Evolutionary conservation across 1,140 invertebrate species (phyloP).

Genomic region (Forficula auricularia): DNA sequence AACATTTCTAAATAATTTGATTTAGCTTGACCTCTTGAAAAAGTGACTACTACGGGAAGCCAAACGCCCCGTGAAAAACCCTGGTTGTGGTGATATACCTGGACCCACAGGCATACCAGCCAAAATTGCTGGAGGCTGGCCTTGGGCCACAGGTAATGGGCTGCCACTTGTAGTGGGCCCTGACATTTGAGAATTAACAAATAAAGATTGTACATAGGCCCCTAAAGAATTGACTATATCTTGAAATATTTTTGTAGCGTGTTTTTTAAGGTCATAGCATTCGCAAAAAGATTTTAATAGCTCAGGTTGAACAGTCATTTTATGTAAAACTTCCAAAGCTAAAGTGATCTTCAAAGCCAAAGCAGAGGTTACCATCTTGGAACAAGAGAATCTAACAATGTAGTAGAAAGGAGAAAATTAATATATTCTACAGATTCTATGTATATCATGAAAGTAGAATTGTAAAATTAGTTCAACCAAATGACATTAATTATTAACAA

Average conservation of each 20-base stretch:
- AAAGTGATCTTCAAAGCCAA: slow-evolving; percentile 90
- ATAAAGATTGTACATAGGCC: slow-evolving; percentile 86
- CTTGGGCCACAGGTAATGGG: slow-evolving; percentile 29
- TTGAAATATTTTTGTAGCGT: slow-evolving; percentile 82
- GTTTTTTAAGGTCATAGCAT: slow-evolving; percentile 84
- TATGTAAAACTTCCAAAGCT: slow-evolving; percentile 88
- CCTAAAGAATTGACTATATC: slow-evolving; percentile 91
- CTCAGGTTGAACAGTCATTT: slow-evolving; percentile 75
- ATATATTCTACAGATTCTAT: too few relatives aligned
- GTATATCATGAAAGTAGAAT: too few relatives aligned
- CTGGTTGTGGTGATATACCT: slow-evolving; percentile 69
- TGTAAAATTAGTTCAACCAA: neutral
- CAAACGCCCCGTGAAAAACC: slow-evolving; percentile 85
- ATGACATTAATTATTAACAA: slow-evolving; percentile 6
- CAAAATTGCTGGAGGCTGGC: slow-evolving; percentile 46
- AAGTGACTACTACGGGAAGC: slow-evolving; percentile 68
- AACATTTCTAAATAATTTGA: slow-evolving; percentile 81
- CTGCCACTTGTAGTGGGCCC: slow-evolving; percentile 26
- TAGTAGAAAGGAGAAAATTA: too few relatives aligned
- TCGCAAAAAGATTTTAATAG: slow-evolving; percentile 81
- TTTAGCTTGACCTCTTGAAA: slow-evolving; percentile 70
- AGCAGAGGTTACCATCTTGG: slow-evolving; percentile 86
- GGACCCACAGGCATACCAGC: slow-evolving; percentile 51
- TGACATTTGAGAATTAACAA: slow-evolving; percentile 46
- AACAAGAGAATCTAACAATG: slow-evolving; percentile 92